Evolutionary conservation across 1,140 invertebrate genomes (phyloP), one percentile per base, ranked within the genome.

Genomic region (Drosophila chauvacae): DNA sequence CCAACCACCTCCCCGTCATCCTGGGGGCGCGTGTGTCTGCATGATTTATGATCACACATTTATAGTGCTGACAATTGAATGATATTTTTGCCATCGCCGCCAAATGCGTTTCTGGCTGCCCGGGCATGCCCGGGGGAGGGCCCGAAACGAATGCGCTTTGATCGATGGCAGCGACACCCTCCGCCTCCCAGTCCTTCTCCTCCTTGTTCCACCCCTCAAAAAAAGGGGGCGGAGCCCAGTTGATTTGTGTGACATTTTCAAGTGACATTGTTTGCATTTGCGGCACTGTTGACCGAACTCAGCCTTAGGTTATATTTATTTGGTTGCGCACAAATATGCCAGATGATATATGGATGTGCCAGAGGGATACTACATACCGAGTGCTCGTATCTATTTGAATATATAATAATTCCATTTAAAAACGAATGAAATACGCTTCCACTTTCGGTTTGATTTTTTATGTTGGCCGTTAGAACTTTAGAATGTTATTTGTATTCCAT

Each of bases 51-150:
- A 91, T 87, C 87, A 80, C 73, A 82, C 82, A 90, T 90, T 90
- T 90, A 83, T 90, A 91, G 87, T 81, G 87, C 87, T 91, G 87
- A 90, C 87, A 91, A 90, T 87, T 91, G 87, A 90, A 90, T 86
- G 87, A 91, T 83, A 90, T 90, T 91, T 90, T 76, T 77, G 51
- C 63, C 62, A 56, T 39, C 14, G 55, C 62, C 65, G 60, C 68
- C 78, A 70, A 85, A 72, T 68, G 74, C 73, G 66, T 68, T 80
- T 60, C 66, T 23, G 44, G 73, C 9, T 37, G 51, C 7, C 14
- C 44, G 10, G 10, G 28, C 10, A 3, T 37, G 51, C 7, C 18
- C 44, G 10, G 10, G 28, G n/a, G 6, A 18, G 7, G 50, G 3
- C 10, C 59, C 58, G 14, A 33, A 58, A 18, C n/a, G 39, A 81